Evolutionary conservation across 2,888 invertebrate species (phyloP), one percentile per base, ranked within the genome.

Genomic region (Empis livida): DNA sequence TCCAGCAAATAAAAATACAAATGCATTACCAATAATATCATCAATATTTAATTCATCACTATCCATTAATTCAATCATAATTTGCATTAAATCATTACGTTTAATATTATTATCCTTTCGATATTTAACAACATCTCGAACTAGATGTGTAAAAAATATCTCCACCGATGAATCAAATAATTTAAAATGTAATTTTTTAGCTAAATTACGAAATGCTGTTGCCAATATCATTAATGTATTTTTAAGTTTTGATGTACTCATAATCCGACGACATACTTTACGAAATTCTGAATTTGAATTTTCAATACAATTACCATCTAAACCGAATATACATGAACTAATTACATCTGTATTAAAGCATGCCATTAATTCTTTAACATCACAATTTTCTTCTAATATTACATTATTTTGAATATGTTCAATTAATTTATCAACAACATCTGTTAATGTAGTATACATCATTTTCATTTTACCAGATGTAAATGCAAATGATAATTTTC

Each of bases 1-100:
- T 9, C 74, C 74, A 46, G 71, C 74, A 3, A 59, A 51, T 49
- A 71, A 70, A 50, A 77, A 73, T 9, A 71, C 57, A 11, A 73
- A 62, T 32, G 73, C 70, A 43, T 76, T 74, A 0, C 74, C 65
- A 0, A 68, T 61, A 2, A 75, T 54, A 17, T 74, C 54, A 5
- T 68, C 61, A 11, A 71, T 60, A 3, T 64, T 59, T 1, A 71
- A 10, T 46, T 43, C 35, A n/a, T 47, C 11, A 39, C 40, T 11
- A 37, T 41, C 5, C 49, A 53, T 50, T 14, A 51, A 42, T 38
- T 51, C 49, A 10, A 55, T 54, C 45, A 55, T 45, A 10, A 50
- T 45, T 20, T 52, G 50, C 42, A 55, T 49, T 16, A 55, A 46
- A 43, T 55, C 55, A 38, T 53, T 52, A 3, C 55, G 47, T 40